Evolutionary conservation across 2,113 vertebrate genomes (phyloP).

Genomic region (Hemiscyllium ocellatum): DNA sequence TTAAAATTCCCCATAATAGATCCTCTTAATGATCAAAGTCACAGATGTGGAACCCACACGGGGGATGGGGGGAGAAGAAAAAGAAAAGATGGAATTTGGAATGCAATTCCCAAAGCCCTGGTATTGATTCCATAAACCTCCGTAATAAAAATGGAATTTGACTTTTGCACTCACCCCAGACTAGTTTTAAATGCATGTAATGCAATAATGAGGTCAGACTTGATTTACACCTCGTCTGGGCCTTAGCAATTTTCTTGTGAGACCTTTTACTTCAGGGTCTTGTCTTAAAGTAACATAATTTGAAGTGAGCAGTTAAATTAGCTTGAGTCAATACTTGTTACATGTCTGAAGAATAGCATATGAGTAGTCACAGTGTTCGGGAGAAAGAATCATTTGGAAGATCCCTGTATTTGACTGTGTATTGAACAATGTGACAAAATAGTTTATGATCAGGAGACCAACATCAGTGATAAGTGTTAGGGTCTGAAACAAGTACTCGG

Average conservation of each 20-base stretch:
- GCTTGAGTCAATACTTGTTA: background rate
- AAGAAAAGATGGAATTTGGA: background rate
- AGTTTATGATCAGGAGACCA: background rate
- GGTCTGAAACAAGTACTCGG: background rate
- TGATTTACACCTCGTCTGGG: background rate
- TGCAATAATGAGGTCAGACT: background rate
- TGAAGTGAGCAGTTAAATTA: background rate
- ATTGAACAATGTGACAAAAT: background rate
- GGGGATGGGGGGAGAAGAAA: too few species aligned
- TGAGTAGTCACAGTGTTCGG: background rate
- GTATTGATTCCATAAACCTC: background rate
- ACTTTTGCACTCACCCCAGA: background rate
- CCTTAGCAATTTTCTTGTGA: background rate
- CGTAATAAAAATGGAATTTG: conserved; percentile 21
- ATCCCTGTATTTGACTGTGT: background rate
- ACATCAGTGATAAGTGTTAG: background rate
- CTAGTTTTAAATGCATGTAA: background rate
- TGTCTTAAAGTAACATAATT: background rate
- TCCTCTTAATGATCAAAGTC: background rate
- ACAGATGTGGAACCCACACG: background rate
- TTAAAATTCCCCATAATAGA: background rate
- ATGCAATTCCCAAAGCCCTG: background rate
- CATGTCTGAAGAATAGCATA: background rate
- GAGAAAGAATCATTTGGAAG: background rate
- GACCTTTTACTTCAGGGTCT: background rate